Percentiles rank a stretch among this genome's conserved stretches.
phyloP scores from a whole-genome alignment of 2,113 vertebrate genomes.

The Neoarius graeffei region DNA sequence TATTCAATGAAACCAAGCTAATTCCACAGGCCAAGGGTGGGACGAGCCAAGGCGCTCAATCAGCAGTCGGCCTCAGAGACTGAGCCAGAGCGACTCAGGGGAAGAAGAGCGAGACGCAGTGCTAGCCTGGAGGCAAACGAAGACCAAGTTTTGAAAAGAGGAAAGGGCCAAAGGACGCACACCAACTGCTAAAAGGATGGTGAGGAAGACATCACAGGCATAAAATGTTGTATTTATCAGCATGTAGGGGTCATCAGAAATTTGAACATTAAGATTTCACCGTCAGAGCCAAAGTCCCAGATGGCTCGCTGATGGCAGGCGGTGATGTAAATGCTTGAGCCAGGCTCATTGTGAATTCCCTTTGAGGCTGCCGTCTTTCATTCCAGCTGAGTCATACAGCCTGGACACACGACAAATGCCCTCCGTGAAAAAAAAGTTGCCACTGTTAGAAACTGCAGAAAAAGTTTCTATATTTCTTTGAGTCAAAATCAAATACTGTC shows the following conservation, averaged over 20 bases:
- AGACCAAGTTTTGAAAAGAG: background rate
- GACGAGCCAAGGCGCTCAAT: constrained; percentile 65
- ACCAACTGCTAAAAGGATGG: background rate
- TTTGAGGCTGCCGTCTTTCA: constrained; percentile 29
- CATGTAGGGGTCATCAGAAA: background rate
- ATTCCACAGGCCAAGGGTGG: constrained; percentile 66
- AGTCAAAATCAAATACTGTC: background rate
- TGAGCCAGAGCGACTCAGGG: background rate
- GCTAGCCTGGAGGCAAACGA: constrained; percentile 54
- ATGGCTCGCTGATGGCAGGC: constrained; percentile 43
- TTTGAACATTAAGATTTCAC: constrained; percentile 25
- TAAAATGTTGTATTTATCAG: background rate
- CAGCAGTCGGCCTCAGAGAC: constrained; percentile 66
- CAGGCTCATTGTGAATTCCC: constrained; percentile 39
- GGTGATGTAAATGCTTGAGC: constrained; percentile 28
- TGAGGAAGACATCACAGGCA: background rate
- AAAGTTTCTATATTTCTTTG: constrained; percentile 5
- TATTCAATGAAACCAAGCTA: constrained; percentile 77
- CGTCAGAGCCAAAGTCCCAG: constrained; percentile 35
- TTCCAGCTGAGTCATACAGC: constrained; percentile 29
- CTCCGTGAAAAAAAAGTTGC: constrained; percentile 10
- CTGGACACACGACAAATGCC: constrained; percentile 33
- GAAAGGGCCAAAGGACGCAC: background rate
- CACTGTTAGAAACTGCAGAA: background rate
- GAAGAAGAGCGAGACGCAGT: constrained; percentile 45